Conservation (phyloP, 2,888 invertebrate genomes). For the Acleris laterana region DNA sequence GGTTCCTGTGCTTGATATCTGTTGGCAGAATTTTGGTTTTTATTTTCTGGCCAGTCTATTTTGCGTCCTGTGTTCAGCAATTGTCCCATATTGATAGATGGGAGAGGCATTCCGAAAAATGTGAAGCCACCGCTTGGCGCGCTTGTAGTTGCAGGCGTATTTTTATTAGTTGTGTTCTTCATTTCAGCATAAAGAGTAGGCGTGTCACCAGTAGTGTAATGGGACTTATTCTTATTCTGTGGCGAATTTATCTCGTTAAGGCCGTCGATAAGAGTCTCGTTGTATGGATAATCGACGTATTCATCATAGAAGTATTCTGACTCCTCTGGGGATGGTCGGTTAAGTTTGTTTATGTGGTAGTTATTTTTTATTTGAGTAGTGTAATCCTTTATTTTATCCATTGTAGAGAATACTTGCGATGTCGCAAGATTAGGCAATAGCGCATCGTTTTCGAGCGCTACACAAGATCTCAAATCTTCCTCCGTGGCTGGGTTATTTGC, state of each 20-base stretch:
- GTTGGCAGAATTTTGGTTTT: slow-evolving; percentile 60
- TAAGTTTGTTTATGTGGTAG: slow-evolving; percentile 75
- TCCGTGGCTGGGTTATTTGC: slow-evolving; percentile 69
- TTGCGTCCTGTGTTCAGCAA: slow-evolving; percentile 82
- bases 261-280: slow-evolving; percentile 81
- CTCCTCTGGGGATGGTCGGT: slow-evolving; percentile 88
- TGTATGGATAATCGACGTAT: slow-evolving; percentile 90
- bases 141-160: slow-evolving; percentile 64
- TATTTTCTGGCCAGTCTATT: slow-evolving; percentile 74
- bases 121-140: slow-evolving; percentile 88
- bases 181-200: slow-evolving; percentile 79
- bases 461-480: slow-evolving; percentile 84
- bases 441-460: slow-evolving; percentile 88
- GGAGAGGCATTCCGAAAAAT: slow-evolving; percentile 93
- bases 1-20: slow-evolving; percentile 72
- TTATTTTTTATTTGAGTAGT: slow-evolving; percentile 72
- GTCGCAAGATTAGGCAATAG: slow-evolving; percentile 81
- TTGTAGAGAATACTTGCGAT: slow-evolving; percentile 84
- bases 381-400: slow-evolving; percentile 83
- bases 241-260: slow-evolving; percentile 60
- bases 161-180: slow-evolving; percentile 64
- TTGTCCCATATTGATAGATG: slow-evolving; percentile 88
- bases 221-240: slow-evolving; percentile 63
- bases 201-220: slow-evolving; percentile 82
- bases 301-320: slow-evolving; percentile 94